phyloP scores from a whole-genome alignment of 2,113 vertebrate species.

The Vicugna pacos region DNA sequence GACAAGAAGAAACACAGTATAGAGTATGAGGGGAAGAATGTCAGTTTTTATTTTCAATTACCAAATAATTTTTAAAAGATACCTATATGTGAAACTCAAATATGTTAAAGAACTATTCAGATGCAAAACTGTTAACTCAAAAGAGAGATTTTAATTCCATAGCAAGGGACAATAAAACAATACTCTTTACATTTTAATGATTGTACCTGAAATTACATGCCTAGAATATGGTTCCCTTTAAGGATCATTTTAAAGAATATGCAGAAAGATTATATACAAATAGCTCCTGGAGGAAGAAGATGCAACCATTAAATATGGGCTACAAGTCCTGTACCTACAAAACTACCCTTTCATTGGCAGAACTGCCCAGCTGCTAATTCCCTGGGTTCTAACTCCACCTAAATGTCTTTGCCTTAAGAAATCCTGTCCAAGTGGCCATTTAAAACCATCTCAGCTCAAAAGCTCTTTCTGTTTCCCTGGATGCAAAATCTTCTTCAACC shows the following conservation, averaged over 20 bases:
- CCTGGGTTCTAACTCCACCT: neutral
- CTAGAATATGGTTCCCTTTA: neutral
- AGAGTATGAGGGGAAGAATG: neutral
- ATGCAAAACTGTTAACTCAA: neutral
- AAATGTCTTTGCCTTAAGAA: neutral
- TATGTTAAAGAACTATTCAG: neutral
- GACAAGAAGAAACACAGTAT: slow-evolving; percentile 9
- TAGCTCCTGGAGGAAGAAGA: neutral
- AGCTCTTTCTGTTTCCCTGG: neutral
- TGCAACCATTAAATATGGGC: neutral
- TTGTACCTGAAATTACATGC: neutral
- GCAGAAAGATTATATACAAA: neutral
- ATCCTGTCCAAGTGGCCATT: neutral
- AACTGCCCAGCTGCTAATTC: neutral
- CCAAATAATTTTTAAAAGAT: neutral
- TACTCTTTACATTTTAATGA: slow-evolving; percentile 18
- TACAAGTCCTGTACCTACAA: neutral
- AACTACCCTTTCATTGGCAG: neutral
- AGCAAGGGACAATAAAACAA: slow-evolving; percentile 17
- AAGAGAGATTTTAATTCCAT: slow-evolving; percentile 30
- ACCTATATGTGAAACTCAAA: neutral
- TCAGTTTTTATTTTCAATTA: slow-evolving; percentile 11
- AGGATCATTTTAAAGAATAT: neutral
- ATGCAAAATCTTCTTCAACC: neutral
- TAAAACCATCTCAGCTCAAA: neutral